Conservation (phyloP, 37 sponge, comb jelly and placozoan species). For the Cliona cf. orientalis region DNA sequence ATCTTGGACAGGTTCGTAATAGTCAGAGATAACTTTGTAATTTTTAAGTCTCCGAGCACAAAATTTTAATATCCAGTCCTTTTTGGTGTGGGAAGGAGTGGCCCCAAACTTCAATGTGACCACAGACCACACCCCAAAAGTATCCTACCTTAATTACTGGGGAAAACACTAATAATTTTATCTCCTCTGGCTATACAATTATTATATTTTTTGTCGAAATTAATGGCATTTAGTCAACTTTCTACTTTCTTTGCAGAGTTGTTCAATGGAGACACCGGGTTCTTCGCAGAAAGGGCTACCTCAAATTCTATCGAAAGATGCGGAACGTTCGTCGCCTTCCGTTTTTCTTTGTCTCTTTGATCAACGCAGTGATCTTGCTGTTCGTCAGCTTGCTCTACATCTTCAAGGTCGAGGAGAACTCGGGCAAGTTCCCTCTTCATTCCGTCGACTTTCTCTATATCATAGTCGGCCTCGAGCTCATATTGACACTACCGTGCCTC, state of each 20-base stretch:
- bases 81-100: no score
- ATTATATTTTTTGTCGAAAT: no score
- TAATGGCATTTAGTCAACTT: no score
- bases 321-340: conserved; percentile 79
- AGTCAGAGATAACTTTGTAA: background rate
- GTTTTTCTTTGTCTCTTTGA: conserved; percentile 64
- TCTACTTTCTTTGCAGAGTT: conserved; percentile 49
- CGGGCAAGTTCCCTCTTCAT: background rate
- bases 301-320: conserved; percentile 78
- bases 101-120: no score
- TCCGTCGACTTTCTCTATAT: conserved; percentile 54
- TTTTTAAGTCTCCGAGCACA: no score
- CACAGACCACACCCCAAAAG: no score
- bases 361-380: conserved; percentile 43
- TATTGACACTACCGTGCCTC: conserved; percentile 56
- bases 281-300: conserved; percentile 78
- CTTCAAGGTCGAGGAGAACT: background rate
- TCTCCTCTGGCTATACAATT: no score
- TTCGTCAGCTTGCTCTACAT: conserved; percentile 53
- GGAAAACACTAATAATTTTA: no score
- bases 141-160: no score
- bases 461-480: conserved; percentile 60
- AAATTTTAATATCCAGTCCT: no score
- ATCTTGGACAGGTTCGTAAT: conserved; percentile 44
- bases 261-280: conserved; percentile 74